Evolutionary conservation across 2,888 invertebrate species (phyloP), one percentile per base, ranked within the genome.

Genomic region (Platerodrilus igneus): DNA sequence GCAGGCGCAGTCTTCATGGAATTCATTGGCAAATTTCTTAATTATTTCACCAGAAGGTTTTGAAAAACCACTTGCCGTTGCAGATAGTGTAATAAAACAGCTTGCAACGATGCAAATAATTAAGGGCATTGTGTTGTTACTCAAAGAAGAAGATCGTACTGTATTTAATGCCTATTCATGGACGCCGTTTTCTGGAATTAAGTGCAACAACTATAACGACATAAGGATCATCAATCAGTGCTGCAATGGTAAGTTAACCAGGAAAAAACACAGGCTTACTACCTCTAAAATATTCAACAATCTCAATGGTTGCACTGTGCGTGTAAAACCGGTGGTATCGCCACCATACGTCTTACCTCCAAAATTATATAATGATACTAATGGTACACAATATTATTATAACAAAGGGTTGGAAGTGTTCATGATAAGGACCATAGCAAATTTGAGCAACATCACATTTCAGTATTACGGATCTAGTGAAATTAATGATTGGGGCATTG

Each of bases 271-370:
- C 9, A 53, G 55, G 48, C 61, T 59, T 48, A 40, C 46, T n/a
- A n/a, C n/a, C 8, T 34, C 57, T 29, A 64, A 62, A 40, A 52
- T 62, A 10, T 60, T 60, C 0, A 47, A 44, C 1, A 50, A 60
- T 27, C 49, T 67, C 15, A 53, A 57, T 21, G 56, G 56, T 14
- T 68, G 66, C 40, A 36, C 51, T 4, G 40, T 67, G 3, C 56
- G 50, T 38, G 59, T 62, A 3, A 29, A 57, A 10, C 61, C 61
- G 8, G 50, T 60, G 3, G 41, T 58, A 14, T 61, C 58, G 51
- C 60, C 60, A 5, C 68, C 68, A 1, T 67, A 55, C 38, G 56
- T 63, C 2, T 48, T 61, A 7, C 37, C 53, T 16, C 55, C 59
- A 21, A 37, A 47, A 11, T 41, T 16, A 13, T 15, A 38, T 6